Percentiles rank a stretch among this genome's conserved stretches.
Conservation (phyloP, 2,113 vertebrate species). For the Leucoraja erinaceus region DNA sequence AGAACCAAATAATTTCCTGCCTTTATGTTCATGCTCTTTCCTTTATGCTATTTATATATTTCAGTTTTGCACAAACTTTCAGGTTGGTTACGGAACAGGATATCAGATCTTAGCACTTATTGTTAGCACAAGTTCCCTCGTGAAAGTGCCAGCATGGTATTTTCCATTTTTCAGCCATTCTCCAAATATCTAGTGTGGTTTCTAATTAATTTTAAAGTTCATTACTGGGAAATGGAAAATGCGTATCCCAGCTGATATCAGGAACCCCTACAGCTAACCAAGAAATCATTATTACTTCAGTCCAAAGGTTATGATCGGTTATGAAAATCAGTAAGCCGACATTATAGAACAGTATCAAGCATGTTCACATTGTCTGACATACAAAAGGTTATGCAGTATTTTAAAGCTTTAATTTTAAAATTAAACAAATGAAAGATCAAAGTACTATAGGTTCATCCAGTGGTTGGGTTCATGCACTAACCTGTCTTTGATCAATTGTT, state of each 20-base stretch:
- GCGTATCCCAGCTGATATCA: not conserved
- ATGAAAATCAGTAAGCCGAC: not conserved
- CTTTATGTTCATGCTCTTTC: not conserved
- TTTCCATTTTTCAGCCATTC: not conserved
- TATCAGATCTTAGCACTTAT: not conserved
- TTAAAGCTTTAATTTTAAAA: not conserved
- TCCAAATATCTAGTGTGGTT: not conserved
- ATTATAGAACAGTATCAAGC: too few species aligned
- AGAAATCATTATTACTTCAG: not conserved
- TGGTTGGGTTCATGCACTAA: not conserved
- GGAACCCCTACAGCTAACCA: not conserved
- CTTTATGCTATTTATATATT: conserved; percentile 27
- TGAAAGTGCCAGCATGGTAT: too few species aligned
- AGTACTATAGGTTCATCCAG: not conserved
- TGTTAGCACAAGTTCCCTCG: not conserved
- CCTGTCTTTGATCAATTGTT: too few species aligned
- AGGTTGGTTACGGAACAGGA: conserved; percentile 17
- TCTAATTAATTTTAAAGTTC: not conserved
- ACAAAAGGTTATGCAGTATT: not conserved
- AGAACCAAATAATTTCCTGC: conserved; percentile 3
- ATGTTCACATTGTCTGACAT: not conserved
- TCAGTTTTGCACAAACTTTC: conserved; percentile 14
- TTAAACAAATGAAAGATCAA: not conserved
- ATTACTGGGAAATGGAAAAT: not conserved
- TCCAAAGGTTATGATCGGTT: not conserved